phyloP scores from a whole-genome alignment of 1,140 invertebrate genomes.

The Helicoverpa zea region DNA sequence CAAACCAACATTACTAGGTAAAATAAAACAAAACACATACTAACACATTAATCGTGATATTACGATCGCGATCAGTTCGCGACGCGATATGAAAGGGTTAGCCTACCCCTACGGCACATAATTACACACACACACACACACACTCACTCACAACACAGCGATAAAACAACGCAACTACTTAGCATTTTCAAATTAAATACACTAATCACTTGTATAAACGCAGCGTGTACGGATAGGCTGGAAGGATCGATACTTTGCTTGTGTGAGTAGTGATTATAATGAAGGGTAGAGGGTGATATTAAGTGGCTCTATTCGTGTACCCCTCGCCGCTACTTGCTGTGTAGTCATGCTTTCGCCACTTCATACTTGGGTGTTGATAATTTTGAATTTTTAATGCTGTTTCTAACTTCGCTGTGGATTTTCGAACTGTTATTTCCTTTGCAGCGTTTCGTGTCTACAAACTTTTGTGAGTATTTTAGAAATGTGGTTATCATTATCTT shows the following conservation, averaged over 20 bases:
- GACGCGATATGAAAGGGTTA: constrained; percentile 77
- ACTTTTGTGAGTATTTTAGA: background rate
- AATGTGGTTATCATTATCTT: background rate
- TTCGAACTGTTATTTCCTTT: background rate
- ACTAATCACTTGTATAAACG: constrained; percentile 85
- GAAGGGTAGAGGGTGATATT: constrained; percentile 84
- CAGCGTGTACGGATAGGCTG: constrained; percentile 67
- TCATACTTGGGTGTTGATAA: constrained; percentile 78
- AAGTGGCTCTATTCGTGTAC: constrained; percentile 83
- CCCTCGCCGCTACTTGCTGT: constrained; percentile 74
- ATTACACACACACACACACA: constrained; percentile 71
- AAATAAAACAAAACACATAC: constrained; percentile 25
- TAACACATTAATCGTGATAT: constrained; percentile 72
- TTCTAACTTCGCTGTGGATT: background rate
- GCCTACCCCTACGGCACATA: constrained; percentile 70
- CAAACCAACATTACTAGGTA: constrained; percentile 32
- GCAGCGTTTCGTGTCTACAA: background rate
- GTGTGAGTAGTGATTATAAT: constrained; percentile 85
- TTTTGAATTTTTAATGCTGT: constrained; percentile 63
- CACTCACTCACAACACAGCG: constrained; percentile 64
- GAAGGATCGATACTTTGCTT: constrained; percentile 78
- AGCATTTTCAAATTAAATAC: constrained; percentile 87
- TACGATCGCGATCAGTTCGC: constrained; percentile 76
- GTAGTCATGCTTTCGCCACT: constrained; percentile 81
- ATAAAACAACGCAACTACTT: constrained; percentile 85